phyloP scores from a whole-genome alignment of 1,140 invertebrate species.

The Neodiprion lecontei region DNA sequence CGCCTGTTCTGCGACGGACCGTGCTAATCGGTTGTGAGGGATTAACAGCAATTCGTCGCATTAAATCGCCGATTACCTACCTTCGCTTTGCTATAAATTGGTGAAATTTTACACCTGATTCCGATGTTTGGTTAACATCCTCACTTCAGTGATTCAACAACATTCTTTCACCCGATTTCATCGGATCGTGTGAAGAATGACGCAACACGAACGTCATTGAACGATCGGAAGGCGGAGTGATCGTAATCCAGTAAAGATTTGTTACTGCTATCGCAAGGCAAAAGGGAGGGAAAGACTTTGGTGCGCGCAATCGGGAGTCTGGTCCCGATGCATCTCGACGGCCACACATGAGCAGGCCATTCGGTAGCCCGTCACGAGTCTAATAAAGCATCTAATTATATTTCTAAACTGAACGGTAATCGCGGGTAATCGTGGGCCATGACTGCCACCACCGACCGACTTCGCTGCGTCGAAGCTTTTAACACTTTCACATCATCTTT shows the following conservation, averaged over 20 bases:
- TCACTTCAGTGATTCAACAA: not conserved
- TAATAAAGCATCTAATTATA: slow-evolving; percentile 33
- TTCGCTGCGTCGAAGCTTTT: slow-evolving; percentile 32
- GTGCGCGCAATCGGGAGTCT: slow-evolving; percentile 17
- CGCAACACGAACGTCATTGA: not conserved
- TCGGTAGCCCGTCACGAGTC: not conserved
- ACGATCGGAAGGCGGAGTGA: not conserved
- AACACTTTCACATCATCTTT: slow-evolving; percentile 25
- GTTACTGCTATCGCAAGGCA: no score
- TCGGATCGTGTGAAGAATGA: not conserved
- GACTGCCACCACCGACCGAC: slow-evolving; percentile 41
- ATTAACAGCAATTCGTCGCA: slow-evolving; percentile 18
- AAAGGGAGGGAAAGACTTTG: not conserved
- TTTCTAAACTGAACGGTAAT: slow-evolving; percentile 35
- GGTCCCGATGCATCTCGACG: not conserved
- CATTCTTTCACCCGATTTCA: not conserved
- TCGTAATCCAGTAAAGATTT: not conserved
- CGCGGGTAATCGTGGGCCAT: slow-evolving; percentile 36
- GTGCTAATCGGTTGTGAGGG: slow-evolving; percentile 1
- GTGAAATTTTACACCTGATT: slow-evolving; percentile 48
- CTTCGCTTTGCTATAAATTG: slow-evolving; percentile 36
- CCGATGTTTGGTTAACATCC: slow-evolving; percentile 27
- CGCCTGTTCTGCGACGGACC: not conserved
- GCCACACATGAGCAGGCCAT: not conserved
- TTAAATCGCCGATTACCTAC: slow-evolving; percentile 48